Evolutionary conservation across 2,888 invertebrate genomes (phyloP).

Genomic region (Epistrophella euchroma): DNA sequence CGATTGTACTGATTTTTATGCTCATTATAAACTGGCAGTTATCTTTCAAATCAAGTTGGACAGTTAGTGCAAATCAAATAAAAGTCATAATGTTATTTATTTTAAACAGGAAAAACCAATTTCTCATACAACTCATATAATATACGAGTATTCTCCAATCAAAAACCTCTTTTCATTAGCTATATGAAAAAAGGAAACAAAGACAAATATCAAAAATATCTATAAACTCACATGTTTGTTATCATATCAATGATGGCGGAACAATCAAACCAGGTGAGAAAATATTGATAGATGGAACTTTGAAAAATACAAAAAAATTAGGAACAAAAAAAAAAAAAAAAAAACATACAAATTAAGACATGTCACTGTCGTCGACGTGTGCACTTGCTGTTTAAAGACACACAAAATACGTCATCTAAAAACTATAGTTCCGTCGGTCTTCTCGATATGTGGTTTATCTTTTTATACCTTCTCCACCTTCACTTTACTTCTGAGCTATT

Average conservation of each 20-base stretch:
- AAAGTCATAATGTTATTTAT: conserved; percentile 4
- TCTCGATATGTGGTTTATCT: conserved; percentile 11
- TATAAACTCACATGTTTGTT: conserved; percentile 27
- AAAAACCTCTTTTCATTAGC: not conserved
- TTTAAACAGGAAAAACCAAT: conserved; percentile 31
- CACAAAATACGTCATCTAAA: conserved; percentile 51
- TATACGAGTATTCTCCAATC: conserved; percentile 10
- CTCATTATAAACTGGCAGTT: conserved; percentile 48
- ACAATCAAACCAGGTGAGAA: conserved; percentile 71
- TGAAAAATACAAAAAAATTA: not conserved
- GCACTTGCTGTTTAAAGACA: conserved; percentile 43
- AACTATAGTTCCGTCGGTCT: not conserved
- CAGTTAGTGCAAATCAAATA: conserved; percentile 42
- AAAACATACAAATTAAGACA: conserved; percentile 29
- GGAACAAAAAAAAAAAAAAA: conserved; percentile 1
- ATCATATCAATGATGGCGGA: conserved; percentile 45
- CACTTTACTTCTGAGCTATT: conserved; percentile 20
- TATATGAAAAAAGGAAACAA: not conserved
- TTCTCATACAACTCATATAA: too few species aligned
- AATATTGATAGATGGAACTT: conserved; percentile 63
- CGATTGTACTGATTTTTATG: conserved; percentile 50
- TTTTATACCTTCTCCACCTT: conserved; percentile 22
- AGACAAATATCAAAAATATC: conserved; percentile 13
- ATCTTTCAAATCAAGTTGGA: conserved; percentile 39
- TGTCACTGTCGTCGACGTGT: conserved; percentile 71